A percentile compares a stretch with the other conserved stretches of the same genome.
phyloP scores from a whole-genome alignment of 2,888 invertebrate genomes.

The Diplazon laetatorius region DNA sequence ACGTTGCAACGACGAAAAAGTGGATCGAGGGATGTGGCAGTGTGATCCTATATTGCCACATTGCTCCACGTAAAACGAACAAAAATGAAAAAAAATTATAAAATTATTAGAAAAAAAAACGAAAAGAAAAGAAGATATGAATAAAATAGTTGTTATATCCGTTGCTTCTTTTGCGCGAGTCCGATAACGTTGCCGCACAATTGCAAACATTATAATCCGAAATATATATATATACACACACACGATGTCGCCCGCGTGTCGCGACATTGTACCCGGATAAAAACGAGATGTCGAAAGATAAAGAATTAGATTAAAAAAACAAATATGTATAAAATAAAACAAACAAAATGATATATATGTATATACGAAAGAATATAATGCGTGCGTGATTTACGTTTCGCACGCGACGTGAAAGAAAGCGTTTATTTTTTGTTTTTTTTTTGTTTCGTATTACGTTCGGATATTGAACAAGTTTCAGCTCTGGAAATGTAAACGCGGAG shows the following conservation, averaged over 20 bases:
- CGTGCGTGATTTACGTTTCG: conserved; percentile 52
- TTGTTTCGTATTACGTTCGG: too few species aligned
- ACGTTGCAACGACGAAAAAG: conserved; percentile 7
- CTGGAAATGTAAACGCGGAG: conserved; percentile 69
- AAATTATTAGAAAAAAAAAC: conserved; percentile 15
- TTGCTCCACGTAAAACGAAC: conserved; percentile 22
- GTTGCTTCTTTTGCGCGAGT: conserved; percentile 63
- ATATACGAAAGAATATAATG: conserved; percentile 63
- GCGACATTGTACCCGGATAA: neutral
- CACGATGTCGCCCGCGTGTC: conserved; percentile 4
- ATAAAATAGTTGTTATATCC: conserved; percentile 48
- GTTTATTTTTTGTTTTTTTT: conserved; percentile 11
- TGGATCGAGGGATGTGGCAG: too few species aligned
- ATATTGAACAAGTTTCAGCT: conserved; percentile 82
- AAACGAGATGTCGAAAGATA: too few species aligned
- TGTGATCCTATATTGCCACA: too few species aligned
- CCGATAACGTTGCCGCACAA: conserved; percentile 55
- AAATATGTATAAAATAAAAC: too few species aligned
- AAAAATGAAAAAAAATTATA: conserved; percentile 23
- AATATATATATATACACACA: too few species aligned
- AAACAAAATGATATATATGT: too few species aligned
- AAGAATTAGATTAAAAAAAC: too few species aligned
- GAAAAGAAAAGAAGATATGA: conserved; percentile 1
- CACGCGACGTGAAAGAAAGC: conserved; percentile 61
- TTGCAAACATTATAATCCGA: conserved; percentile 56